Evolutionary conservation across 2,113 vertebrate species (phyloP), one percentile per base, ranked within the genome.

Genomic region (Equus quagga): DNA sequence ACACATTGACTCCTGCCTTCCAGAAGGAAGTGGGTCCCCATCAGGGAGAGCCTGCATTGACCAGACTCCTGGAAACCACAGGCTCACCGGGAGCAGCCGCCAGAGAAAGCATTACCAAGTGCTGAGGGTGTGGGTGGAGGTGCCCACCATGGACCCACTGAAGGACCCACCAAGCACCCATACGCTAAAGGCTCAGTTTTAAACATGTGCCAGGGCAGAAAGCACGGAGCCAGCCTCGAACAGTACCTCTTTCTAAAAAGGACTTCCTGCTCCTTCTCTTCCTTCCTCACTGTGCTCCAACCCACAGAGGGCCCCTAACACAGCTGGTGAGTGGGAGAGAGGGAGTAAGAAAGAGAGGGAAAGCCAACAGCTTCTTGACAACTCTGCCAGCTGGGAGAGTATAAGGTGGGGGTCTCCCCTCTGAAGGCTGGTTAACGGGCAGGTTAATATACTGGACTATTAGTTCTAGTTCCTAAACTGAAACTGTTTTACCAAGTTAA

Each of bases 401-500:
- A 2, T 2, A 11, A 15, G 13, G 18, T 15, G 6, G 41, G 15
- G 5, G 51, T 15, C 69, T 54, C 41, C 44, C 56, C 49, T 24
- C 70, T 1, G 26, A 21, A n/a, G 18, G 80, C 54, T 1, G 1
- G 5, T 5, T 1, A n/a, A 12, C 1, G 2, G n/a, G 36, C 72
- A 1, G 46, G n/a, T 41, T 26, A 64, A n/a, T 18, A 44, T 13
- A 41, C 0, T 0, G 31, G 24, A 36, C 36, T 13, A 1, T 0
- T 2, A 1, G 0, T 26, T 24, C 72, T 19, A 26, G 15, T 44
- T 51, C 41, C 94, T 85, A 79, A 70, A 67, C 21, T 41, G 72
- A 69, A 51, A 70, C 3, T 85, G 18, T 58, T 62, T 60, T 51
- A 6, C 17, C n/a, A 14, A 64, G 17, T 54, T 11, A 69, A 26